Evolutionary conservation across 2,113 vertebrate species (phyloP).

Genomic region (Carassius carassius): DNA sequence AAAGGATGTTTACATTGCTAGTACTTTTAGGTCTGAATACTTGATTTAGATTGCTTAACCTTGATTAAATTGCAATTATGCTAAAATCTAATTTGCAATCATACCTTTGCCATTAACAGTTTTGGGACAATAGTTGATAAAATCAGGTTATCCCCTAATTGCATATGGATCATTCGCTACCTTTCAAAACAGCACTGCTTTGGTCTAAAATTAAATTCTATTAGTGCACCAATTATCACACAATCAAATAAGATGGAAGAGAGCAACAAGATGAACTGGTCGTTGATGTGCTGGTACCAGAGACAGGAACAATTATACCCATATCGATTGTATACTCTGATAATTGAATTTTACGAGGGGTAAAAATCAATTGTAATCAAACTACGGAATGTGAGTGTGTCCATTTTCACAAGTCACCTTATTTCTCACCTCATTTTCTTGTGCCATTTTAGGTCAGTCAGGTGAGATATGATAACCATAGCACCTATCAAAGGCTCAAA

Average conservation of each 20-base stretch:
- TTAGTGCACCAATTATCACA: constrained; percentile 74
- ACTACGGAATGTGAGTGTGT: constrained; percentile 63
- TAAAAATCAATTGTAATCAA: constrained; percentile 75
- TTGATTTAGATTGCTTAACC: constrained; percentile 8
- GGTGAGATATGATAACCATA: constrained; percentile 49
- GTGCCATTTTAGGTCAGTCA: constrained; percentile 21
- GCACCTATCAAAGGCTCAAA: constrained; percentile 6
- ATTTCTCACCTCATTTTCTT: constrained; percentile 57
- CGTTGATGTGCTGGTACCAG: constrained; percentile 56
- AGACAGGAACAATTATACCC: constrained; percentile 63
- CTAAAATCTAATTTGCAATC: constrained; percentile 34
- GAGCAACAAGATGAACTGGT: constrained; percentile 55
- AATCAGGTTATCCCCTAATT: constrained; percentile 26
- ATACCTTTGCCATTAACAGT: constrained; percentile 10
- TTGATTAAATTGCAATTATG: constrained; percentile 32
- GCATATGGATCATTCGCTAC: constrained; percentile 25
- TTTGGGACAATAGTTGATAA: constrained; percentile 9
- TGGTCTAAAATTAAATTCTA: constrained; percentile 73
- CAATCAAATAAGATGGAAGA: constrained; percentile 64
- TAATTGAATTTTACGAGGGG: constrained; percentile 67
- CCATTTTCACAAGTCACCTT: constrained; percentile 41
- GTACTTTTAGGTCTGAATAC: not conserved
- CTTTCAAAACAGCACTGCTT: constrained; percentile 49
- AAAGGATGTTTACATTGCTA: not conserved
- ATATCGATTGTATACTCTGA: constrained; percentile 64